A percentile compares a stretch with the other conserved stretches of the same genome.
Conservation (phyloP, 2,113 vertebrate species). For the Brachypodius melanocephalos region DNA sequence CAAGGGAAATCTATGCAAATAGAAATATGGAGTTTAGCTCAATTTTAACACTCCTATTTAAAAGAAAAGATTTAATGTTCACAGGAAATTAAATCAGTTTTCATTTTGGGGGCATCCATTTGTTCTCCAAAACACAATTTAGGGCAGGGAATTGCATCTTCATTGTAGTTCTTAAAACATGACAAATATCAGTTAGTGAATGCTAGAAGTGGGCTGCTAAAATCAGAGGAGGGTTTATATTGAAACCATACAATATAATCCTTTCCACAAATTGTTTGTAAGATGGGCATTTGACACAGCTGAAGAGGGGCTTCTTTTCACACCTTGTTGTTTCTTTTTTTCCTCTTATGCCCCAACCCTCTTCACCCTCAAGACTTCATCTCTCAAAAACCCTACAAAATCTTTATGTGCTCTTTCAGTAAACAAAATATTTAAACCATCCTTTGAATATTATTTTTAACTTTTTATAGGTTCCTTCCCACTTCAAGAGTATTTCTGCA, state of each 20-base stretch:
- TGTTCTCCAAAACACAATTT: neutral
- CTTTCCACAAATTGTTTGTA: neutral
- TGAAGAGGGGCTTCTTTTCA: neutral
- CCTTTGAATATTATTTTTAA: neutral
- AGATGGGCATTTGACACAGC: neutral
- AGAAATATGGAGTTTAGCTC: neutral
- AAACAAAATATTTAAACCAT: neutral
- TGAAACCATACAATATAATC: neutral
- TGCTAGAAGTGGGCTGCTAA: neutral
- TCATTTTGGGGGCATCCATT: neutral
- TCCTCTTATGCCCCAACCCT: neutral
- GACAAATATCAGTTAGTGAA: neutral
- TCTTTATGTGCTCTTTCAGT: neutral
- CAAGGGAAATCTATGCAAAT: neutral
- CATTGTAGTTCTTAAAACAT: neutral
- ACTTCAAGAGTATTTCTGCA: neutral
- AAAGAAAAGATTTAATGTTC: neutral
- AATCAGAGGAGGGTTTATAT: neutral
- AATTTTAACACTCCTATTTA: neutral
- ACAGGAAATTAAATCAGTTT: neutral
- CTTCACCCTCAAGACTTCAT: neutral
- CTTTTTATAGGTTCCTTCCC: neutral
- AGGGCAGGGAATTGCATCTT: neutral
- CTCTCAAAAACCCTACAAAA: neutral
- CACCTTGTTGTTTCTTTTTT: neutral